These are phyloP conservation scores for Macrophya alboannulata DNA, from an alignment of 2,888 invertebrate genomes.

Conservation along the genomic window DNA sequence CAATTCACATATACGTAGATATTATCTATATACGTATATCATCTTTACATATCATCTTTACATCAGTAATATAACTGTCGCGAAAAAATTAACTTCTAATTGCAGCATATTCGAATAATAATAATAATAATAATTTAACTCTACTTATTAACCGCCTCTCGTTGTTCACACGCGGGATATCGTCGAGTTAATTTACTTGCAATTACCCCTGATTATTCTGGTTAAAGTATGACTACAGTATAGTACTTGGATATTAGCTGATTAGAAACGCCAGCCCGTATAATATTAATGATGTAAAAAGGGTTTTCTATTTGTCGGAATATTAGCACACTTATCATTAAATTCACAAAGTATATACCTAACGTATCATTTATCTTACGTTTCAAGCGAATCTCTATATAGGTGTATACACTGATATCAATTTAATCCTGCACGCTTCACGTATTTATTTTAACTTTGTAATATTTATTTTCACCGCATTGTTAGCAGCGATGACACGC, in stretches of 20 bases:
- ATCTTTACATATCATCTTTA: not conserved
- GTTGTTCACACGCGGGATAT: not conserved
- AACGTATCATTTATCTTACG: not conserved
- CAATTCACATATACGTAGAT: too few species aligned
- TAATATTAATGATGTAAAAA: not conserved
- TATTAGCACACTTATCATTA: not conserved
- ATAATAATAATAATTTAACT: not conserved
- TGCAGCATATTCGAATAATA: not conserved
- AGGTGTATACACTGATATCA: not conserved
- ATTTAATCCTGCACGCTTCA: not conserved
- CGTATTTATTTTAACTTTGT: constrained; percentile 1
- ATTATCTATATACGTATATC: not conserved
- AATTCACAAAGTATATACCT: not conserved
- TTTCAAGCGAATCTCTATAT: not conserved
- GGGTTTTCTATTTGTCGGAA: not conserved
- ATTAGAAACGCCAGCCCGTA: not conserved
- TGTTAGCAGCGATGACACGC: not conserved
- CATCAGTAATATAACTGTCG: not conserved
- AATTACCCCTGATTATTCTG: constrained; percentile 32
- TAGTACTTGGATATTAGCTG: not conserved
- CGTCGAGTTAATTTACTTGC: constrained; percentile 14
- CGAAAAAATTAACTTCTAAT: not conserved
- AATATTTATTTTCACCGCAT: not conserved
- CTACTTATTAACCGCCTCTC: not conserved
- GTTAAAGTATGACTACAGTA: not conserved